Base-by-base conservation (phyloP, 1,140 invertebrate species). In the Proctacanthus coquilletti region DNA sequence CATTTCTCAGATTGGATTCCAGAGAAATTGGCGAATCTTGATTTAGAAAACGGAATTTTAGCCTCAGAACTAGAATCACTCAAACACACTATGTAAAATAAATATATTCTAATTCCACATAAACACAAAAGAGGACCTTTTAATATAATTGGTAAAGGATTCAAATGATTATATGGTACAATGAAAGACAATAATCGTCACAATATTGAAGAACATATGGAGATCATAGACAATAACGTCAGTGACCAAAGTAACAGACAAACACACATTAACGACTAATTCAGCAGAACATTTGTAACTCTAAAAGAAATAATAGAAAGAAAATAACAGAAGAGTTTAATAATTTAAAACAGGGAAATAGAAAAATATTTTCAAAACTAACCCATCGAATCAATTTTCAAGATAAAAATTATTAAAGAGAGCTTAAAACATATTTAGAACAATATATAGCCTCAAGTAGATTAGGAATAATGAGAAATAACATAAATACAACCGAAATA, bases 101-200 rank as follows among this genome's bases (percentile, higher is more conserved):
- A n/a, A n/a, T n/a, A n/a, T n/a, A n/a, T n/a, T n/a, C n/a, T n/a
- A n/a, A n/a, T n/a, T n/a, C n/a, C n/a, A n/a, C n/a, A n/a, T n/a
- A n/a, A n/a, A n/a, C n/a, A n/a, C n/a, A 35, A 35, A 35, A 20
- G 34, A 35, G 34, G 34, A 21, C 18, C 21, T 10, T 4, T 35
- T 13, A 35, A 35, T 15, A 8, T 21, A 9, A 11, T 35, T 13
- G 34, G 34, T n/a, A 35, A n/a, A n/a, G 21, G 18, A 19, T 21
- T n/a, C 3, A 35, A 35, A 21, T 35, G 34, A 21, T 9, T 35
- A 17, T 35, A 21, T 35, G 34, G 34, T 21, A 35, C 18, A 4
- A 35, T 35, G 34, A 21, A 35, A 14, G 34, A 35, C 11, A 17
- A 35, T 13, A 21, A 35, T 21, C 20, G 34, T 21, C 3, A 19